These are phyloP conservation scores for Papio anubis DNA, from an alignment of 2,113 vertebrate species.

Conservation along the genomic window DNA sequence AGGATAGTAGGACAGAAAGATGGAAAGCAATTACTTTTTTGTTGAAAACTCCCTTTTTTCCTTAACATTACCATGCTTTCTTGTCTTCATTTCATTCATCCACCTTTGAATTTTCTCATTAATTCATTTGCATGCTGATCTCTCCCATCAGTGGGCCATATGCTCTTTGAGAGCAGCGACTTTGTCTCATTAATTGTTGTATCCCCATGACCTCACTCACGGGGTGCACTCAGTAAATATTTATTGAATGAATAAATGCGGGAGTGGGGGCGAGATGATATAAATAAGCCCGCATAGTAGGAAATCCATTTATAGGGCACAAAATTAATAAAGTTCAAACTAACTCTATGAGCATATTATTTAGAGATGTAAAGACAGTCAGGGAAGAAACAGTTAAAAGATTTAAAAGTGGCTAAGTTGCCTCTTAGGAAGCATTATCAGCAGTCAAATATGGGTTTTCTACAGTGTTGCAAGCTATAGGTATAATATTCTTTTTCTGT, in stretches of 20 bases:
- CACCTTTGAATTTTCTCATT: constrained; percentile 24
- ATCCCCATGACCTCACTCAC: neutral
- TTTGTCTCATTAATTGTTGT: neutral
- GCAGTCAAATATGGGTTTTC: neutral
- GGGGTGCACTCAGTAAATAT: neutral
- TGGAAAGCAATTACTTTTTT: neutral
- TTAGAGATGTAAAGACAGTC: neutral
- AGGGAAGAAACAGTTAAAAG: neutral
- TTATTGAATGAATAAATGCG: neutral
- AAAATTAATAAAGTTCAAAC: neutral
- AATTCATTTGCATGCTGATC: neutral
- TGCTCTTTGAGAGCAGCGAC: neutral
- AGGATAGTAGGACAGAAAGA: neutral
- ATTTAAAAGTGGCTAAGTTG: neutral
- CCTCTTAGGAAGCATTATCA: neutral
- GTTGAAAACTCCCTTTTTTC: neutral
- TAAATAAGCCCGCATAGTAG: neutral
- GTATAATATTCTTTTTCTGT: neutral
- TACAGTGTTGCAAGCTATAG: neutral
- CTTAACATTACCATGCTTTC: neutral
- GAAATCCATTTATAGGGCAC: neutral
- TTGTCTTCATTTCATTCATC: neutral
- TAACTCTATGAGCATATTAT: neutral
- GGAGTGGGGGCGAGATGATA: neutral
- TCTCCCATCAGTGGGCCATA: neutral